Conservation (phyloP, 2,888 invertebrate genomes). For the Frankliniella fusca region DNA sequence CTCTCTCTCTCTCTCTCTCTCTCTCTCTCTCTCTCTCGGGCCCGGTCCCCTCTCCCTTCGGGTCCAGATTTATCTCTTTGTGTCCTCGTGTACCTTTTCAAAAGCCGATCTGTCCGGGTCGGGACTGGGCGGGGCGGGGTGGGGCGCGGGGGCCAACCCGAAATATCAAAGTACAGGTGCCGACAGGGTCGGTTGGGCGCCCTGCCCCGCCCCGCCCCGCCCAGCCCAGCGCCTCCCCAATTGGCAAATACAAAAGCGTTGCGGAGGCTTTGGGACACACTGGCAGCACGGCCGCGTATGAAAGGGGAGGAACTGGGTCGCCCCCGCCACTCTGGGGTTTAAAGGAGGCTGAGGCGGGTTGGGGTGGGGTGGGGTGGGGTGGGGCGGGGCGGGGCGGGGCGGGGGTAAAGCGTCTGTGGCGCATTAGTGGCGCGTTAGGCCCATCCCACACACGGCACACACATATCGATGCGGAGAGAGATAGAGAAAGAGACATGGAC, state of each 20-base stretch:
- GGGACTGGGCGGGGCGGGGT: neutral
- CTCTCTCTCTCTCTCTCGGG: neutral
- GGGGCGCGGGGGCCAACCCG: neutral
- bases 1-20: neutral
- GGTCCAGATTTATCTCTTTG: conserved; percentile 18
- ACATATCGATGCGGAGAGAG: neutral
- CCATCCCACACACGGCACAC: neutral
- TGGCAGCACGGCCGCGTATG: neutral
- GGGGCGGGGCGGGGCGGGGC: too few relatives aligned
- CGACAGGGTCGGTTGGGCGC: too few relatives aligned
- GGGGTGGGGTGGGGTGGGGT: too few relatives aligned
- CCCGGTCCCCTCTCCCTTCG: neutral
- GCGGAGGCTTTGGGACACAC: neutral
- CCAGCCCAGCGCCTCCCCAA: neutral
- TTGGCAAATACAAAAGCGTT: conserved; percentile 9
- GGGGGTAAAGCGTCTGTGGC: too few relatives aligned
- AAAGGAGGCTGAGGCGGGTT: neutral
- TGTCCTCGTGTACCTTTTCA: neutral
- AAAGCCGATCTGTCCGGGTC: neutral
- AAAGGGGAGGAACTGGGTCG: neutral
- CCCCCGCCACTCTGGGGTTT: neutral
- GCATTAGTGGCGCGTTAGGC: too few relatives aligned
- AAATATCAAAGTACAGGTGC: conserved; percentile 18
- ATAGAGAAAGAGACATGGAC: neutral
- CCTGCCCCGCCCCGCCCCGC: too few relatives aligned